Conservation (phyloP, 2,888 invertebrate species). For the Exephanes ischioxanthus region DNA sequence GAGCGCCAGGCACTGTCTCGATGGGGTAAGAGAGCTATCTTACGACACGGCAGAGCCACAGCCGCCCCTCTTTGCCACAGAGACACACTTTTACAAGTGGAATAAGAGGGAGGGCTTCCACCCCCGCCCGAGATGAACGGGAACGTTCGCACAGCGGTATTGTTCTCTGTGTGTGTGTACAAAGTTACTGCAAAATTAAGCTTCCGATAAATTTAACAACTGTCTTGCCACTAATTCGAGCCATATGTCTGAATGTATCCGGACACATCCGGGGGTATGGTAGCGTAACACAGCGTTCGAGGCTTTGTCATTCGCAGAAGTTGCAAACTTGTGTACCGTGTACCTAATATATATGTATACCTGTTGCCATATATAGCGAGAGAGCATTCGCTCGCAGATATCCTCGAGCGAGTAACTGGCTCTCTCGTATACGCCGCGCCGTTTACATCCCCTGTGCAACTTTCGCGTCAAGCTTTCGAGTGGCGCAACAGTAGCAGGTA, state of each 20-base stretch:
- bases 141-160: neutral
- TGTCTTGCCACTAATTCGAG: conserved; percentile 21
- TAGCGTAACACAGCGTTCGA: conserved; percentile 35
- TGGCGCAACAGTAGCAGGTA: conserved; percentile 26
- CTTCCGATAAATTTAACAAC: conserved; percentile 17
- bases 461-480: conserved; percentile 46
- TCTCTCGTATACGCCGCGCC: conserved; percentile 50
- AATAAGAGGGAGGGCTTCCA: conserved; percentile 2
- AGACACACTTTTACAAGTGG: conserved; percentile 79
- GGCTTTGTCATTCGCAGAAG: conserved; percentile 56
- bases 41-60: conserved; percentile 58
- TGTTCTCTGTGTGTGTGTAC: neutral
- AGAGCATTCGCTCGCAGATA: conserved; percentile 49
- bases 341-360: conserved; percentile 24
- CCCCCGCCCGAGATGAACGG: neutral
- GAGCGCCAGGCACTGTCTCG: conserved; percentile 53
- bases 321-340: conserved; percentile 44
- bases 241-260: conserved; percentile 13
- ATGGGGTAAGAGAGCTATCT: conserved; percentile 50
- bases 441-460: conserved; percentile 50
- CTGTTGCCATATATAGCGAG: conserved; percentile 46
- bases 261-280: neutral
- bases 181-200: neutral
- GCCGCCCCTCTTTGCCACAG: conserved; percentile 76
- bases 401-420: conserved; percentile 59